Evolutionary conservation across 1,140 invertebrate genomes (phyloP), one percentile per base, ranked within the genome.

Genomic region (Formica selysi): DNA sequence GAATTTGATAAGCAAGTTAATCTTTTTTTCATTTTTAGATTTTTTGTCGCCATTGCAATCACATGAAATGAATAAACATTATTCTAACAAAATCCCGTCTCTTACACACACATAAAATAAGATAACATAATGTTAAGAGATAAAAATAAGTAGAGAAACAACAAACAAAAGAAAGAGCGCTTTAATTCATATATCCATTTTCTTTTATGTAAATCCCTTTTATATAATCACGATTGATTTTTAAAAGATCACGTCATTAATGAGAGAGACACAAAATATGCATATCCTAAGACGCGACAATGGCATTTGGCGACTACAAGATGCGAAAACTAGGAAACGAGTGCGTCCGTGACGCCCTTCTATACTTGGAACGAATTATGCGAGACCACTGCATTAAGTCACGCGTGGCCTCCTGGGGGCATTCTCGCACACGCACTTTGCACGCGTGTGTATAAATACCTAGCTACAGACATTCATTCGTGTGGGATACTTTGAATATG

Each of bases 291-390:
- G 51, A 80, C 22, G 19, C 38, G 54, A 73, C 29, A 26, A 61
- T 61, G 48, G 6, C 10, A 68, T 79, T 71, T 13, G 78, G 44
- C 26, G 26, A 32, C 51, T 19, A 19, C 51, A 26, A 11, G 26
- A 61, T 44, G 79, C 54, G 68, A 73, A 83, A 83, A 83, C 51
- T 83, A 83, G 79, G 68, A 83, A 83, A 83, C 68, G 54, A 62
- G 79, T 70, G 79, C 26, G 68, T 81, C 79, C 29, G 59, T 61
- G 54, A 83, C 44, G 70, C 73, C 13, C 44, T 65, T 85, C 81
- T 67, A 78, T 85, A 78, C 44, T 67, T 78, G 81, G 48, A 78
- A 78, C 73, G 59, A 85, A 85, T 85, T 85, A 85, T 78, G 81
- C 73, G 81, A 85, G 38, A 65, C 59, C 73, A 48, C 44, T 64